Evolutionary conservation across 2,888 invertebrate species (phyloP).

Genomic region (Villa cingulata): DNA sequence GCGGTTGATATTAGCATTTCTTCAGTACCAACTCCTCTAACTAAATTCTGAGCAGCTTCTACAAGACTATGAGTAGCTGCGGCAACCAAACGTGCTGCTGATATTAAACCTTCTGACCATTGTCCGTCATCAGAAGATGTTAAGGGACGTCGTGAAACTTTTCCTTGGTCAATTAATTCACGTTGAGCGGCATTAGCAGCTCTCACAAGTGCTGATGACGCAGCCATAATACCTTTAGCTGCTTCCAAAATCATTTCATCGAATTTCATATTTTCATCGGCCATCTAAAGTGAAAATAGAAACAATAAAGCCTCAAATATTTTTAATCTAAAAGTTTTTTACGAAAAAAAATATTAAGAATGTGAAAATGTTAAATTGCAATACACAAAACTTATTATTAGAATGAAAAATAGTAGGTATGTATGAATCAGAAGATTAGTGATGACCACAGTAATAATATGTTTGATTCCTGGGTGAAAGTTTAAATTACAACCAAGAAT

Average conservation of each 20-base stretch:
- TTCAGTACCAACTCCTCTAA: conserved; percentile 82
- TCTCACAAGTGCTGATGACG: conserved; percentile 90
- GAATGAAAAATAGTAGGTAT: not conserved
- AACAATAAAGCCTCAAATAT: too few relatives aligned
- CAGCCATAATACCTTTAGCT: conserved; percentile 93
- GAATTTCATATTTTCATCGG: conserved; percentile 89
- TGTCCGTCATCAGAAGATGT: conserved; percentile 90
- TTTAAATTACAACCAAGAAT: conserved; percentile 96
- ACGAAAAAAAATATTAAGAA: too few relatives aligned
- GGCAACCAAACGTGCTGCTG: conserved; percentile 89
- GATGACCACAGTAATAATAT: conserved; percentile 79
- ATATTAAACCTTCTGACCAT: conserved; percentile 94
- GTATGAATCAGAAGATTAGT: conserved; percentile 20
- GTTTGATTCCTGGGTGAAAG: conserved; percentile 98
- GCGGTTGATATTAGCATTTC: conserved; percentile 94
- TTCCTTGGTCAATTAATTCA: conserved; percentile 85
- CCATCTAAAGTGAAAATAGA: conserved; percentile 45
- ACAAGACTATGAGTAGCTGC: conserved; percentile 96
- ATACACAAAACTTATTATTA: not conserved
- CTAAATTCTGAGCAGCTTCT: conserved; percentile 93
- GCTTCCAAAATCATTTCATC: conserved; percentile 99
- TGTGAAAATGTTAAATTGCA: too few relatives aligned
- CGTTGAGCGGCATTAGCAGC: conserved; percentile 95
- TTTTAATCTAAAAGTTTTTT: too few relatives aligned
- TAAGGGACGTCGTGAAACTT: conserved; percentile 67